phyloP scores from a whole-genome alignment of 1,140 invertebrate species.

The Pseudoatta argentina region DNA sequence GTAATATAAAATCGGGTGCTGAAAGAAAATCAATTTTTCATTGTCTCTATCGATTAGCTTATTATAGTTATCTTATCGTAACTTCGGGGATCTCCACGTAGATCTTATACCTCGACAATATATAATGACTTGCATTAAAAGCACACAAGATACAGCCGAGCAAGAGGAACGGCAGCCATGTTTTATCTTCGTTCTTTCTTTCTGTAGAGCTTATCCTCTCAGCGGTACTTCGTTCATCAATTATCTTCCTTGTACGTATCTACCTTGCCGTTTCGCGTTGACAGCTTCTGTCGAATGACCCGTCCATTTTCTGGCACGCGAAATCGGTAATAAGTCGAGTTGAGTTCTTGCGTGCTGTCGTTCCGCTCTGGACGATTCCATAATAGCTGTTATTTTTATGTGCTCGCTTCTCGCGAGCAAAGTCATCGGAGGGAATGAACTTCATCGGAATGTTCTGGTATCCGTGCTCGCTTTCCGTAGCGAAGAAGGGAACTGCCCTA shows the following conservation, averaged over 20 bases:
- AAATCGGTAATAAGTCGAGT: conserved; percentile 26
- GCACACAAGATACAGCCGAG: background rate
- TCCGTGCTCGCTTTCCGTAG: conserved; percentile 1
- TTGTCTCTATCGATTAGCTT: background rate
- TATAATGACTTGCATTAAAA: conserved; percentile 48
- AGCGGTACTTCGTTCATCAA: conserved; percentile 25
- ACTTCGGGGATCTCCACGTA: background rate
- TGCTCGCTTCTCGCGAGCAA: conserved; percentile 30
- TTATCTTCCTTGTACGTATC: background rate
- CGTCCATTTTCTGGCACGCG: conserved; percentile 36
- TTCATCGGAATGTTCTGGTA: background rate
- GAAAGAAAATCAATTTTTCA: background rate
- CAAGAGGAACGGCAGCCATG: background rate
- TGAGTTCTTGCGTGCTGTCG: conserved; percentile 15
- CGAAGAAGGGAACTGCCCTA: no score
- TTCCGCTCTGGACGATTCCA: conserved; percentile 26
- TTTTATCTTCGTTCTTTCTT: background rate
- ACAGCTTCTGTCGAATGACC: conserved; percentile 31
- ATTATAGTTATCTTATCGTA: background rate
- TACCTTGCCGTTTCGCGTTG: conserved; percentile 11
- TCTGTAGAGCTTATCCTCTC: background rate
- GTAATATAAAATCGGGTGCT: background rate
- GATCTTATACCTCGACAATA: background rate
- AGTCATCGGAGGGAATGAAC: conserved; percentile 18
- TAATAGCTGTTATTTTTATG: conserved; percentile 48